Base-by-base conservation (phyloP, 2,797 vertebrate species). In the Ispidina picta region DNA sequence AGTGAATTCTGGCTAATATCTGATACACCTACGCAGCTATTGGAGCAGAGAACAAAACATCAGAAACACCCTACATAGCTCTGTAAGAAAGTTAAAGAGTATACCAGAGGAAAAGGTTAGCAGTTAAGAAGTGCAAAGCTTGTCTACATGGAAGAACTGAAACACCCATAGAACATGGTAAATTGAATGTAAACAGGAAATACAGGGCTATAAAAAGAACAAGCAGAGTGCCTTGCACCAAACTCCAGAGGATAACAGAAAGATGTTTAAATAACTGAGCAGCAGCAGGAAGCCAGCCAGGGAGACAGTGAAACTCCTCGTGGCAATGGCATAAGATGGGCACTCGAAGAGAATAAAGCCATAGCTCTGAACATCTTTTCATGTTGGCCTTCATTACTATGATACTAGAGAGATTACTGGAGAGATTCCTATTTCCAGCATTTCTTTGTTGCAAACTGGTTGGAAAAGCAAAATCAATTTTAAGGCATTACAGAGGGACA, bases 131-230 rank as follows among this genome's bases (percentile, higher is more conserved):
- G 25, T 20, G 20, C 55, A 71, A 84, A 75, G 79, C 64, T 49
- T 39, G 13, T 62, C 81, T 86, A 29, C 37, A 12, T 19, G 17
- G 51, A 75, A 89, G 68, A 94, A 75, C n/a, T 69, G 69, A 82
- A 91, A 81, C 41, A 68, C 41, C 17, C 51, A 26, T 1, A 84
- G 54, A 73, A 83, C 37, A 48, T 1, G 2, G 52, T 60, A 60
- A 60, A 86, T 6, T 46, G 9, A 65, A 82, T 13, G 58, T 74
- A 82, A 89, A 92, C 72, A 92, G 85, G 82, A 92, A 95, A 68
- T 20, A 64, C 15, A 44, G 28, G 52, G 59, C 79, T 87, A 44
- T 85, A 86, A 90, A 95, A 88, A 70, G 70, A 80, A 82, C 0
- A 0, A n/a, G 37, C 12, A 52, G 20, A 56, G 51, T 25, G 80